Percentiles rank a stretch among this genome's conserved stretches.
phyloP scores from a whole-genome alignment of 2,797 vertebrate genomes.

The Paguma larvata region DNA sequence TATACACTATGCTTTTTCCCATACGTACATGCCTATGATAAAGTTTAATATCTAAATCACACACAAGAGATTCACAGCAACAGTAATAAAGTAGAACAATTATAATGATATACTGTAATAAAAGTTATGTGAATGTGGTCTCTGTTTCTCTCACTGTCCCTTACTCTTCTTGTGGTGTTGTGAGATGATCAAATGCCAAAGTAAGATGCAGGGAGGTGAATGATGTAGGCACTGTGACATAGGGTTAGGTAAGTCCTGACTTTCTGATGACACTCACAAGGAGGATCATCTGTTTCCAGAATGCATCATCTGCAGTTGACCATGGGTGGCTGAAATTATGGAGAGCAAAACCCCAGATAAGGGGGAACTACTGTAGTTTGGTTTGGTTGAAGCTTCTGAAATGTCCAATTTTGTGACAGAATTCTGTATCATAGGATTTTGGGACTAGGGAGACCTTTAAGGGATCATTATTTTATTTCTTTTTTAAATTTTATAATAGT shows the following conservation, averaged over 20 bases:
- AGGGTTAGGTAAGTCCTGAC: background rate
- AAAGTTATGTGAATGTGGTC: background rate
- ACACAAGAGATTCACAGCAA: background rate
- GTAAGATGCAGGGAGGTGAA: background rate
- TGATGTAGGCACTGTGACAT: background rate
- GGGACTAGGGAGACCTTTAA: background rate
- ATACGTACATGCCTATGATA: background rate
- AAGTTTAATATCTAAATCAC: background rate
- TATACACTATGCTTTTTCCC: background rate
- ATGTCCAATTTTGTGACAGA: background rate
- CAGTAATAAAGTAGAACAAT: background rate
- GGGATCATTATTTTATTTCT: background rate
- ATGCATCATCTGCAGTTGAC: background rate
- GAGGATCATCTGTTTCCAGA: background rate
- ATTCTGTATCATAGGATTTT: constrained; percentile 4
- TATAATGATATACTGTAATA: background rate
- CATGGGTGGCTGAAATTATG: background rate
- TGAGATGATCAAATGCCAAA: background rate
- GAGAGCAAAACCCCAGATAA: background rate
- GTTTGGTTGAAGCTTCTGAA: background rate
- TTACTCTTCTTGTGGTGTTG: background rate
- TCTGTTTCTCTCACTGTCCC: background rate
- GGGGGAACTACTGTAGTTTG: background rate
- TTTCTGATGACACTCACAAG: background rate
- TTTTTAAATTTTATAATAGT: too few species aligned